These are phyloP conservation scores for Drosophila picticornis DNA, from an alignment of 2,888 invertebrate species.

Conservation along the genomic window DNA sequence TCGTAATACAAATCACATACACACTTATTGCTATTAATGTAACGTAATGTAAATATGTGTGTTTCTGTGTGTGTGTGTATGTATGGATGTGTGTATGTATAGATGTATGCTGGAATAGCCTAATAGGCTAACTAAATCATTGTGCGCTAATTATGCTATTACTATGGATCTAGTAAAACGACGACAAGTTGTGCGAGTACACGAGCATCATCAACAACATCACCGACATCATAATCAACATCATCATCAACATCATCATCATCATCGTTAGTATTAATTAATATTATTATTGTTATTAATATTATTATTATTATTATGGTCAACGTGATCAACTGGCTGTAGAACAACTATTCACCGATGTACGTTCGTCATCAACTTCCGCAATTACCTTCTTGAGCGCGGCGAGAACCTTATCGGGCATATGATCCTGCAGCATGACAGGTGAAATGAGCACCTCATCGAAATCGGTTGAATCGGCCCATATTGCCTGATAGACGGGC, in stretches of 20 bases:
- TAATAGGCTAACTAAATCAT: constrained; percentile 35
- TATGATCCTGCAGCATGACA: constrained; percentile 95
- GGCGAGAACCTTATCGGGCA: constrained; percentile 94
- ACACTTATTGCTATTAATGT: constrained; percentile 22
- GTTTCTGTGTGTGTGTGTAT: background rate
- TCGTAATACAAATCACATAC: constrained; percentile 25
- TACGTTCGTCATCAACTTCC: constrained; percentile 75
- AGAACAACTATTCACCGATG: constrained; percentile 75
- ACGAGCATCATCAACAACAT: constrained; percentile 25
- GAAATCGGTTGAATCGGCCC: constrained; percentile 94
- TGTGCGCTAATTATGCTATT: constrained; percentile 33
- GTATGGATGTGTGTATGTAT: background rate
- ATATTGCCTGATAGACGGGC: constrained; percentile 94
- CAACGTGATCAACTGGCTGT: constrained; percentile 69
- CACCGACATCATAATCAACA: constrained; percentile 7
- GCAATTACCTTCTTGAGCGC: constrained; percentile 93
- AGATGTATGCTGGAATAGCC: background rate
- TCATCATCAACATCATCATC: constrained; percentile 7
- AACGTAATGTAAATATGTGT: background rate
- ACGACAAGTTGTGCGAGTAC: constrained; percentile 38
- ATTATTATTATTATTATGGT: constrained; percentile 4
- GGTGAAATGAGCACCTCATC: constrained; percentile 95
- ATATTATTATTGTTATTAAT: background rate
- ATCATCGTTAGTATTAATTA: constrained; percentile 7
- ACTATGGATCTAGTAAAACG: constrained; percentile 30